A percentile compares a stretch with the other conserved stretches of the same genome.
Evolutionary conservation across 2,797 vertebrate genomes (phyloP).

Genomic region (Loriculus beryllinus): DNA sequence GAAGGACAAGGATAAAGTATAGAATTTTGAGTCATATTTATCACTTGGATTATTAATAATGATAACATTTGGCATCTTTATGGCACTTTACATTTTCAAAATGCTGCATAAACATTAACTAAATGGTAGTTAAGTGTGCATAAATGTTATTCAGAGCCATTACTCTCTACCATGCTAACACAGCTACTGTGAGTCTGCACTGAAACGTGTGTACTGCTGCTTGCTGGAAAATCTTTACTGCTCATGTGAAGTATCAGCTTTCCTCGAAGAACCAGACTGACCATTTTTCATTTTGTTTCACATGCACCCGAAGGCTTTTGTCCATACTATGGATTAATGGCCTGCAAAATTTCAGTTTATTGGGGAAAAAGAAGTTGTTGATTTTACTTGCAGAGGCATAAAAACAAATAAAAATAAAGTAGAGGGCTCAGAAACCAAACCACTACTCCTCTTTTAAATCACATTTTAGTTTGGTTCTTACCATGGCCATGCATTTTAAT

Average conservation of each 20-base stretch:
- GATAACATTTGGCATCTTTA: slow-evolving; percentile 58
- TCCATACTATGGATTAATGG: slow-evolving; percentile 63
- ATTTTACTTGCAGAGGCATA: slow-evolving; percentile 52
- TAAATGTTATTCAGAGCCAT: slow-evolving; percentile 59
- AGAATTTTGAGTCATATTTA: slow-evolving; percentile 39
- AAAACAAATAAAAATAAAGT: slow-evolving; percentile 34
- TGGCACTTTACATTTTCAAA: slow-evolving; percentile 50
- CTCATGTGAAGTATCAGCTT: slow-evolving; percentile 51
- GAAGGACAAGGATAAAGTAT: slow-evolving; percentile 16
- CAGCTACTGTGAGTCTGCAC: slow-evolving; percentile 8
- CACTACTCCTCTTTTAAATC: neutral
- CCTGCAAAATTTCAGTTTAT: slow-evolving; percentile 65
- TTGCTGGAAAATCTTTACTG: slow-evolving; percentile 57
- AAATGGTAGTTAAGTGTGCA: slow-evolving; percentile 59
- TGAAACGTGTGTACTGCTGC: neutral
- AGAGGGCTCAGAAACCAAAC: slow-evolving; percentile 4
- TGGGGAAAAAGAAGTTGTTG: slow-evolving; percentile 58
- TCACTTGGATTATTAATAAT: slow-evolving; percentile 49
- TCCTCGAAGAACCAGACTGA: slow-evolving; percentile 41
- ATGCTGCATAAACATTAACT: slow-evolving; percentile 60
- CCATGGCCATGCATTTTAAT: neutral
- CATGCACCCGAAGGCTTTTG: slow-evolving; percentile 17
- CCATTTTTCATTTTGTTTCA: slow-evolving; percentile 65
- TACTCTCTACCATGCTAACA: neutral
- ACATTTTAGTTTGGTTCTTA: neutral